phyloP scores from a whole-genome alignment of 2,888 invertebrate genomes.

The Agonopterix subpropinquella region DNA sequence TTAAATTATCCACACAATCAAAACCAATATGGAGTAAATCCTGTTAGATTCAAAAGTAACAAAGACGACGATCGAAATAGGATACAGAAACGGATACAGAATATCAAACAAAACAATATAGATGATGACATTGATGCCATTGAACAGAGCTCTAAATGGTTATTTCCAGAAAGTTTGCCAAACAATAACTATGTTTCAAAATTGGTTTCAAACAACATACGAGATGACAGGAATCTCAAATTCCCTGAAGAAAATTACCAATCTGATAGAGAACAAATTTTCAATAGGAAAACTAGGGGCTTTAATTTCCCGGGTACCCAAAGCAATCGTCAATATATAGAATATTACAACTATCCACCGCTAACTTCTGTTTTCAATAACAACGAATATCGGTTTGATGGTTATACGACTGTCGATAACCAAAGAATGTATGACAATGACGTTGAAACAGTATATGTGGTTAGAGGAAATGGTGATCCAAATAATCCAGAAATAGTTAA shows the following conservation, averaged over 20 bases:
- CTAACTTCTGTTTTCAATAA: background rate
- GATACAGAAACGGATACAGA: conserved; percentile 53
- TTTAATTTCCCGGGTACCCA: conserved; percentile 20
- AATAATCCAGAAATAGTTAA: conserved; percentile 60
- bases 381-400: background rate
- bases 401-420: background rate
- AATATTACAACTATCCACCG: background rate
- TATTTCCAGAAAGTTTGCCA: conserved; percentile 35
- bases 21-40: conserved; percentile 22
- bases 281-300: conserved; percentile 21
- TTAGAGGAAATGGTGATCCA: conserved; percentile 65
- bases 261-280: no score
- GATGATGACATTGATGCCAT: conserved; percentile 16
- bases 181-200: conserved; percentile 11
- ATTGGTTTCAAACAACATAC: conserved; percentile 2
- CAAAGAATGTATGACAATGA: background rate
- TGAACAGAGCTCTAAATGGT: conserved; percentile 31
- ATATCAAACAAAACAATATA: conserved; percentile 27
- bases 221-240: no score
- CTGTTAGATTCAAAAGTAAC: conserved; percentile 20
- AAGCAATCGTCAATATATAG: conserved; percentile 12
- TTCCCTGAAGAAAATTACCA: no score
- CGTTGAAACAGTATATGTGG: conserved; percentile 41
- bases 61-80: conserved; percentile 11
- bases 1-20: conserved; percentile 27